A percentile compares a stretch with the other conserved stretches of the same genome.
phyloP scores from a whole-genome alignment of 2,113 vertebrate genomes.

The Cololabis saira region DNA sequence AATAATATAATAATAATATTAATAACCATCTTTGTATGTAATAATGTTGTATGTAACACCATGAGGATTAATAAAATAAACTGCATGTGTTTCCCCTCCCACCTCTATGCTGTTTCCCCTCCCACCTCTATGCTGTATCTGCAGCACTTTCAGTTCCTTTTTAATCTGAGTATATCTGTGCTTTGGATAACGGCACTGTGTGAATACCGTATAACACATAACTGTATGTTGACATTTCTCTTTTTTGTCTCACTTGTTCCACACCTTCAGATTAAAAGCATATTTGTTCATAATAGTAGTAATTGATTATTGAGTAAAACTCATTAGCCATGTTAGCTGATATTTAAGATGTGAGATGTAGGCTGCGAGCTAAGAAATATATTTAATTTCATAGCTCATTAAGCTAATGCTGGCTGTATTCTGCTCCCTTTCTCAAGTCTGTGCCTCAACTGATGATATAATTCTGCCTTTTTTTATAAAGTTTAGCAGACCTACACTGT shows the following conservation, averaged over 20 bases:
- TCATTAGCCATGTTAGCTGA: constrained; percentile 68
- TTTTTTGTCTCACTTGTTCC: not conserved
- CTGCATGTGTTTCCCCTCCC: no score
- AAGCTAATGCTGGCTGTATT: constrained; percentile 57
- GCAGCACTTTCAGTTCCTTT: no score
- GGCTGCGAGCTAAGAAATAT: constrained; percentile 63
- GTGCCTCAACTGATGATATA: constrained; percentile 45
- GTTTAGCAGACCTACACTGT: constrained; percentile 24
- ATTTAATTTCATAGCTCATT: constrained; percentile 78
- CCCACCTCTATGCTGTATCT: no score
- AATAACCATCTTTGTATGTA: no score
- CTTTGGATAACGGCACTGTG: no score
- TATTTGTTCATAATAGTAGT: constrained; percentile 31
- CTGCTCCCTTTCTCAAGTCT: constrained; percentile 16
- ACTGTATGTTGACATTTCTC: not conserved
- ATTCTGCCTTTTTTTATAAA: constrained; percentile 39
- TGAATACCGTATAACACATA: not conserved
- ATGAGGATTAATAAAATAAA: no score
- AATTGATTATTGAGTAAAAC: constrained; percentile 70
- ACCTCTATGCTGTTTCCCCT: no score
- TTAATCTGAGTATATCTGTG: no score
- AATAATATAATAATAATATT: no score
- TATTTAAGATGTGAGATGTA: constrained; percentile 60
- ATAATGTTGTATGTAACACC: no score
- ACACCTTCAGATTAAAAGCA: constrained; percentile 23